These are phyloP conservation scores for Pterophyllum scalare DNA, from an alignment of 2,113 vertebrate genomes.

Conservation along the genomic window DNA sequence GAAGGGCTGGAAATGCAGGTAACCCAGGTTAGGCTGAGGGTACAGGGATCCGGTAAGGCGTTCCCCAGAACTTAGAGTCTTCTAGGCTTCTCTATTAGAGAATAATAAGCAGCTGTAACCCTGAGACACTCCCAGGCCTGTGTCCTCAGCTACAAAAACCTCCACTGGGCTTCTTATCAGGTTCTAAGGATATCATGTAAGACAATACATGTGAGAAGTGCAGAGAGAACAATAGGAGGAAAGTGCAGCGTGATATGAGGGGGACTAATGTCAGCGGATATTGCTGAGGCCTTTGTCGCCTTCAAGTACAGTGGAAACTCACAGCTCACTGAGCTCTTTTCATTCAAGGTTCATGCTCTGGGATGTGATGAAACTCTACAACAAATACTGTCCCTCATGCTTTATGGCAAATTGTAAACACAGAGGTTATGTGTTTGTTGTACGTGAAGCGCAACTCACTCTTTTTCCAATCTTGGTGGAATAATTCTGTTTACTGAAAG, in stretches of 20 bases:
- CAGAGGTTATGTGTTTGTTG: constrained; percentile 1
- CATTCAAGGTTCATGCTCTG: constrained; percentile 43
- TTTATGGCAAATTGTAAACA: neutral
- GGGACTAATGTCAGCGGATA: constrained; percentile 74
- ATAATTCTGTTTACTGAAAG: neutral
- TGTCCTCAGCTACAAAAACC: constrained; percentile 70
- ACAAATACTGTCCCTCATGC: constrained; percentile 18
- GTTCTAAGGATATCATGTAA: constrained; percentile 82
- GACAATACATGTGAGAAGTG: constrained; percentile 85
- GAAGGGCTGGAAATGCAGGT: constrained; percentile 53
- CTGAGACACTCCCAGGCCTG: constrained; percentile 77
- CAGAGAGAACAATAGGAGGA: constrained; percentile 68
- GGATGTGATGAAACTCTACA: constrained; percentile 46
- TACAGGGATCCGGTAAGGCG: constrained; percentile 72
- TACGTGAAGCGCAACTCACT: neutral
- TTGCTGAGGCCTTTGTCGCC: constrained; percentile 76
- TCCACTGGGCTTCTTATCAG: constrained; percentile 71
- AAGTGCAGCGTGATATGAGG: constrained; percentile 76
- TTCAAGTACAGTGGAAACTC: constrained; percentile 65
- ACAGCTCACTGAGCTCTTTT: constrained; percentile 64
- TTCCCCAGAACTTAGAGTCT: constrained; percentile 65
- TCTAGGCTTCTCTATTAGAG: constrained; percentile 61
- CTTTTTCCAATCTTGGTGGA: neutral
- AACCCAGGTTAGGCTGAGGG: constrained; percentile 52
- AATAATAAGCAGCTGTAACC: constrained; percentile 76